These are phyloP conservation scores for Euclidia mi DNA, from an alignment of 2,888 invertebrate genomes.

Conservation along the genomic window DNA sequence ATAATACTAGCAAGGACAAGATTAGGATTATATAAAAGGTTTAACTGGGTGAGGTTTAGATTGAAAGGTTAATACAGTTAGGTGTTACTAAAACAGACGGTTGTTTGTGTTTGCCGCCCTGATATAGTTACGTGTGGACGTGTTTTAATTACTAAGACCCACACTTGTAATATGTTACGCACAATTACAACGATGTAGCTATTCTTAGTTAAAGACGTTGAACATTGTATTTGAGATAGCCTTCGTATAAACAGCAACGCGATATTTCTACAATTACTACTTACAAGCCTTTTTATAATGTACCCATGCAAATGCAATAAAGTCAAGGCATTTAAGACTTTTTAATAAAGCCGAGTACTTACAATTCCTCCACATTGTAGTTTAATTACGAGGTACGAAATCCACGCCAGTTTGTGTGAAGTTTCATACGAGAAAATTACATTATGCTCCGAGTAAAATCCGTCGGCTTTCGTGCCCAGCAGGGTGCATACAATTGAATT, in stretches of 20 bases:
- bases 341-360: conserved; percentile 17
- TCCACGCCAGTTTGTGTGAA: conserved; percentile 47
- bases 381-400: conserved; percentile 46
- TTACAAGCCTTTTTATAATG: background rate
- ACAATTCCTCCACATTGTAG: conserved; percentile 23
- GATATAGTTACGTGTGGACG: background rate
- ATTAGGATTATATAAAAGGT: too few species aligned
- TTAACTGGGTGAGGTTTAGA: too few species aligned
- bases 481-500: conserved; percentile 71
- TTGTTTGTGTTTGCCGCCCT: conserved; percentile 2
- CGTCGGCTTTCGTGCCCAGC: conserved; percentile 63
- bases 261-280: background rate
- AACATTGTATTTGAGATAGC: conserved; percentile 8
- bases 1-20: too few species aligned
- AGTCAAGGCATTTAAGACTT: conserved; percentile 1
- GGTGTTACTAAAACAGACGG: conserved; percentile 10
- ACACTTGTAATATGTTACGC: too few species aligned
- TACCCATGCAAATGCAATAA: background rate
- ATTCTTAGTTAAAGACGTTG: conserved; percentile 3
- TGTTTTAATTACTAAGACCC: conserved; percentile 5
- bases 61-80: too few species aligned
- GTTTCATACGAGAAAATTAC: conserved; percentile 53
- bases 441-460: conserved; percentile 62
- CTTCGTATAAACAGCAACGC: background rate
- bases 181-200: background rate